Percentiles rank a stretch among this genome's conserved stretches.
These are phyloP conservation scores for Okamejei kenojei DNA, from an alignment of 2,797 vertebrate species.

Conservation along the genomic window DNA sequence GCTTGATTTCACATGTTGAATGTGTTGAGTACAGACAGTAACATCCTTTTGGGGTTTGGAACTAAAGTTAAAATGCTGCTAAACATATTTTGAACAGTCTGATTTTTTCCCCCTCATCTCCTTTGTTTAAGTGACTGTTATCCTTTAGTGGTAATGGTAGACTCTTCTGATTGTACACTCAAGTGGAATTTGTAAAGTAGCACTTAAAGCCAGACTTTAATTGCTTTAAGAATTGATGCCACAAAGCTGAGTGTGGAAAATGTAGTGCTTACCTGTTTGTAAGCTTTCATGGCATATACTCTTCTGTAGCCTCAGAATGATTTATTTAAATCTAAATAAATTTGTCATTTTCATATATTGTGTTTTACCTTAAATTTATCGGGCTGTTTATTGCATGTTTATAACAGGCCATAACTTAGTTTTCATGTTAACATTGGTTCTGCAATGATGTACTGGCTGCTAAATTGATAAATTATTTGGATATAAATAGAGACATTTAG, in stretches of 20 bases:
- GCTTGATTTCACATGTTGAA: constrained; percentile 22
- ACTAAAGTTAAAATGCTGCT: constrained; percentile 37
- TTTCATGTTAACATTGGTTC: background rate
- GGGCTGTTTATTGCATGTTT: background rate
- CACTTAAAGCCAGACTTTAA: constrained; percentile 38
- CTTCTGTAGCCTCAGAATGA: constrained; percentile 39
- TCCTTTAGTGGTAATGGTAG: constrained; percentile 31
- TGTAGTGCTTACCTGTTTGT: constrained; percentile 38
- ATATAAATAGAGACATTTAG: background rate
- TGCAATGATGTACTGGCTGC: background rate
- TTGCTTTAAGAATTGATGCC: constrained; percentile 36
- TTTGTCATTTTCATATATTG: constrained; percentile 38
- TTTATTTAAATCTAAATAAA: constrained; percentile 39
- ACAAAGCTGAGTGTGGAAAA: constrained; percentile 37
- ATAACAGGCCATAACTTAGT: background rate
- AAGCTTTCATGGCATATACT: constrained; percentile 38
- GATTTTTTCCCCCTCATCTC: background rate
- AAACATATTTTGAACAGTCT: constrained; percentile 35
- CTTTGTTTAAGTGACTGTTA: constrained; percentile 36
- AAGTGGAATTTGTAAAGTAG: constrained; percentile 38
- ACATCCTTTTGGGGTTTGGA: constrained; percentile 31
- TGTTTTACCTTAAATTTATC: constrained; percentile 20
- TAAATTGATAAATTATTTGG: background rate
- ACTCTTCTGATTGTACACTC: constrained; percentile 37
- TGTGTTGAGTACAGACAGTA: constrained; percentile 29